Evolutionary conservation across 2,888 invertebrate species (phyloP).

Genomic region (Elmis aenea): DNA sequence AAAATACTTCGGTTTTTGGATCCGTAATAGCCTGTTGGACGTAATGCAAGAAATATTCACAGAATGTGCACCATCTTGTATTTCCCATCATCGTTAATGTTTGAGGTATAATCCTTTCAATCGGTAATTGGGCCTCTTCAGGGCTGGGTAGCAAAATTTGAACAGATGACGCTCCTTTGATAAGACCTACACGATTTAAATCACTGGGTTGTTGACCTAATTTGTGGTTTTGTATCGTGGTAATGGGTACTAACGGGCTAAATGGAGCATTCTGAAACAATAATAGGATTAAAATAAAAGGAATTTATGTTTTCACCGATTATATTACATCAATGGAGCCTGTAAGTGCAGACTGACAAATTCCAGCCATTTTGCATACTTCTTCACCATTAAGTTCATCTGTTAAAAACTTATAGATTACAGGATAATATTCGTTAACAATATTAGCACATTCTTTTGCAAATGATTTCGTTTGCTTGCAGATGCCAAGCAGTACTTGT

Average conservation of each 20-base stretch:
- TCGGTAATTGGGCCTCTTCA: slow-evolving; percentile 49
- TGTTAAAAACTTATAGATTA: slow-evolving; percentile 66
- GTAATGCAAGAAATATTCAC: slow-evolving; percentile 77
- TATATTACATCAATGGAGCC: slow-evolving; percentile 20
- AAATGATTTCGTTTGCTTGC: slow-evolving; percentile 73
- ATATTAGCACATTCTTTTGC: slow-evolving; percentile 68
- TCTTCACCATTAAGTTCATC: slow-evolving; percentile 62
- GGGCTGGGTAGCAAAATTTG: slow-evolving; percentile 20
- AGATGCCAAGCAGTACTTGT: slow-evolving; percentile 69
- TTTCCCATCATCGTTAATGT: slow-evolving; percentile 38
- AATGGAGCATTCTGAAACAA: slow-evolving; percentile 45
- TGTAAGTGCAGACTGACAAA: slow-evolving; percentile 58
- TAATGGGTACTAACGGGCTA: slow-evolving; percentile 56
- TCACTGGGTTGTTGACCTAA: slow-evolving; percentile 6
- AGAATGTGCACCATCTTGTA: slow-evolving; percentile 65
- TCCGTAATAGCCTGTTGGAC: slow-evolving; percentile 68
- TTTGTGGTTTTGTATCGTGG: slow-evolving; percentile 32
- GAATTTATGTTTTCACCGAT: slow-evolving; percentile 3
- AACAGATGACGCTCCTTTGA: slow-evolving; percentile 8
- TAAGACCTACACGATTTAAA: slow-evolving; percentile 9
- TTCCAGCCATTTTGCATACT: slow-evolving; percentile 66
- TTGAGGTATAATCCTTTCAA: slow-evolving; percentile 49
- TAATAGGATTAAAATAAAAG: slow-evolving; percentile 8
- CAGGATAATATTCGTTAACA: slow-evolving; percentile 72
- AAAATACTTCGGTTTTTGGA: slow-evolving; percentile 62